A percentile compares a stretch with the other conserved stretches of the same genome.
Evolutionary conservation across 2,113 vertebrate species (phyloP).

Genomic region (Chinchilla lanigera): DNA sequence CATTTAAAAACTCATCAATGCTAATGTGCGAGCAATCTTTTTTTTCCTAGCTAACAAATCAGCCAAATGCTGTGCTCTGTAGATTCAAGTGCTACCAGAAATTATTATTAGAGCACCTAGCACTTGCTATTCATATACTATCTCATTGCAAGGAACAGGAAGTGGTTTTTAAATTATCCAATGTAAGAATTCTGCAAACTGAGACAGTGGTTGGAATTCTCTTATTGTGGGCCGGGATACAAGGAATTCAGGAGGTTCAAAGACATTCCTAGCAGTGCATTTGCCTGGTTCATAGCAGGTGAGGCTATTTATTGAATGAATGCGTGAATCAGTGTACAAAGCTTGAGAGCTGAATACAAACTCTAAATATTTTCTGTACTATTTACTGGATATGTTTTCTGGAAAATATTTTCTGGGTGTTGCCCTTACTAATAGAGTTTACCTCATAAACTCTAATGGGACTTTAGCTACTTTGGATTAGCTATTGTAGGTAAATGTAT

Average conservation of each 20-base stretch:
- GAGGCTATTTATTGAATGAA: not conserved
- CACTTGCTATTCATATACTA: not conserved
- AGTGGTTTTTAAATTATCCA: not conserved
- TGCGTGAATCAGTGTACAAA: not conserved
- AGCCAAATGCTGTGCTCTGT: not conserved
- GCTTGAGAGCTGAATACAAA: not conserved
- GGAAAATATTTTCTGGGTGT: not conserved
- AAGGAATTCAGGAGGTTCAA: not conserved
- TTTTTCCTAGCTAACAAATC: not conserved
- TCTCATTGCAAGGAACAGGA: not conserved
- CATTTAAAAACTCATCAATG: not conserved
- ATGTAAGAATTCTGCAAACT: not conserved
- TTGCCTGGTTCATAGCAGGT: not conserved
- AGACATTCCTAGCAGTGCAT: not conserved
- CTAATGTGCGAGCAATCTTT: not conserved
- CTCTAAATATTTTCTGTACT: not conserved
- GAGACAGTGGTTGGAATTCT: not conserved
- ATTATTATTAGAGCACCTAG: not conserved
- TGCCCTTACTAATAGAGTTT: not conserved
- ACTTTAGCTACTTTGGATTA: not conserved
- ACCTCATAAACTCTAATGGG: not conserved
- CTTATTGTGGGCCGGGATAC: not conserved
- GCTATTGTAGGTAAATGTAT: not conserved
- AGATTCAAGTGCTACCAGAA: constrained; percentile 29
- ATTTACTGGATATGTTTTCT: not conserved